Evolutionary conservation across 2,888 invertebrate species (phyloP), one percentile per base, ranked within the genome.

Genomic region (Eupithecia vulgata): DNA sequence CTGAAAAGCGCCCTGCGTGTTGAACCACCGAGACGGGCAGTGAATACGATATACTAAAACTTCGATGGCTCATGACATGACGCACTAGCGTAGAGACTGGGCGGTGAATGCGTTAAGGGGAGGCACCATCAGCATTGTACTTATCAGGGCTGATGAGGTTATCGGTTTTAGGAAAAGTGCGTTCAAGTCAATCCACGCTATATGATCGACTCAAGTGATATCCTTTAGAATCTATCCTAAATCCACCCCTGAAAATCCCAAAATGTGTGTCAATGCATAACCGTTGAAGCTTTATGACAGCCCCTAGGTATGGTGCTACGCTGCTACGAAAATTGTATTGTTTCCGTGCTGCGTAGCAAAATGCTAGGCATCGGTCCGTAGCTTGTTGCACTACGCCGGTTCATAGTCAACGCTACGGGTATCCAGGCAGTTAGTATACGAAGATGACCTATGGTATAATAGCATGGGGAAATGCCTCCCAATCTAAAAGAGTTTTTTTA

Each of bases 201-300:
- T 45, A 30, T 25, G 3, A 42, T 21, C 13, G 6, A 42, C 17
- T 7, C 48, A 7, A n/a, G n/a, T n/a, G 15, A 37, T 21, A 25
- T 2, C 34, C 30, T 52, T 52, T 52, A 12, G 5, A 21, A 52
- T 21, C 12, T 57, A 13, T 12, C 0, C 71, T 76, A 12, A 75
- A 12, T 78, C 67, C 74, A 52, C 66, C 57, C 10, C 70, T 72
- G 77, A 42, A 68, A 52, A 71, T 68, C 71, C 59, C 76, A 76
- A 76, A 57, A 68, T 73, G 74, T 78, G 78, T 78, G 79, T 65
- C 75, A 72, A 74, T 80, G 78, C 80, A 80, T 78, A 80, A 74
- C 74, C 65, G 71, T 67, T 67, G 73, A 78, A 74, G 66, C 73
- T 72, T 73, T 67, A 69, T 72, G 71, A 52, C 59, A 52, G 64